phyloP scores from a whole-genome alignment of 2,113 vertebrate genomes.

The Pelobates fuscus region DNA sequence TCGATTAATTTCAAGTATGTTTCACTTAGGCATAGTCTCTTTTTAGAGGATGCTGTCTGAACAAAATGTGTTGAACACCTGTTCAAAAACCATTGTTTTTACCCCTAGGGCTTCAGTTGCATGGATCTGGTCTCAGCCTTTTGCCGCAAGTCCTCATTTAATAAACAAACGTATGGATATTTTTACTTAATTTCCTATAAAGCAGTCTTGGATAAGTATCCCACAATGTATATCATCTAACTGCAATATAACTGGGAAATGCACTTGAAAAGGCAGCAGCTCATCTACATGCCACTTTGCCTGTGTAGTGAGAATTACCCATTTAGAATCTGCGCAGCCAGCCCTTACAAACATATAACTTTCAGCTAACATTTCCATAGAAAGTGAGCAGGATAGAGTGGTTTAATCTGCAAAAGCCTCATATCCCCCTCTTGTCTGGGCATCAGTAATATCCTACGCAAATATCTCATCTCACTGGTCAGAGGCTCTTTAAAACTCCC shows the following conservation, averaged over 20 bases:
- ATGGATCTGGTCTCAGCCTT: no score
- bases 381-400: slow-evolving; percentile 61
- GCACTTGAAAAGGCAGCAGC: background rate
- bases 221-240: background rate
- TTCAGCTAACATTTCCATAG: slow-evolving; percentile 67
- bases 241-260: background rate
- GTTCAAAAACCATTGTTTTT: no score
- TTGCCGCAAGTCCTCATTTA: no score
- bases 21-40: no score
- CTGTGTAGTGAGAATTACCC: slow-evolving; percentile 17
- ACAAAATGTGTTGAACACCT: no score
- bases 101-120: no score
- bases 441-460: slow-evolving; percentile 67
- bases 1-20: no score
- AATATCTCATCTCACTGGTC: slow-evolving; percentile 80
- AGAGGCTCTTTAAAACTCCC: slow-evolving; percentile 76
- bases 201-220: slow-evolving; percentile 1
- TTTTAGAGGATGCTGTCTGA: no score
- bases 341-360: slow-evolving; percentile 35
- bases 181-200: background rate
- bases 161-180: no score
- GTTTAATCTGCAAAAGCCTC: slow-evolving; percentile 68
- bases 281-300: slow-evolving; percentile 35
- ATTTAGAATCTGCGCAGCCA: background rate
- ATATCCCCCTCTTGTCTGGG: slow-evolving; percentile 68